These are phyloP conservation scores for Cardiocondyla obscurior DNA, from an alignment of 1,140 invertebrate species.

Conservation along the genomic window DNA sequence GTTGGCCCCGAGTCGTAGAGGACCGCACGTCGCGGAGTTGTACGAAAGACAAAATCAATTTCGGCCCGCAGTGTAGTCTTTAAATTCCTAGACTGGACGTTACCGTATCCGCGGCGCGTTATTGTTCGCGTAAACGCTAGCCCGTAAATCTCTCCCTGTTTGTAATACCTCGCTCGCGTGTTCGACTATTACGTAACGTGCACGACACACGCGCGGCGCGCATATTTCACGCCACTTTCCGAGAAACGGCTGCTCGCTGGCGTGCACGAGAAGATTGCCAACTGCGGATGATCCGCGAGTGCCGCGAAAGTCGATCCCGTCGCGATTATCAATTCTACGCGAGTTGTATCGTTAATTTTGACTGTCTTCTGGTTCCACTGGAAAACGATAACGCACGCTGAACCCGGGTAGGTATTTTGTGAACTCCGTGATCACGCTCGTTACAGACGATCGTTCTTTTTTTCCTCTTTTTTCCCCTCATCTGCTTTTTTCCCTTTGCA, in stretches of 20 bases:
- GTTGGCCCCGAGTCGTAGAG: no score
- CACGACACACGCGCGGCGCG: constrained; percentile 56
- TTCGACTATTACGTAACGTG: constrained; percentile 58
- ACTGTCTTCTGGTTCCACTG: not conserved
- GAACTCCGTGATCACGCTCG: constrained; percentile 60
- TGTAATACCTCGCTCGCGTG: constrained; percentile 64
- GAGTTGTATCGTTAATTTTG: not conserved
- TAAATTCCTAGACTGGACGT: not conserved
- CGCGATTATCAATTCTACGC: not conserved
- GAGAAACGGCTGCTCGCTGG: constrained; percentile 57
- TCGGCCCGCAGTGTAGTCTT: not conserved
- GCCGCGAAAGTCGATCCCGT: constrained; percentile 30
- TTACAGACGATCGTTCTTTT: constrained; percentile 30
- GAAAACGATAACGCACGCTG: constrained; percentile 17
- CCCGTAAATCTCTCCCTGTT: constrained; percentile 76
- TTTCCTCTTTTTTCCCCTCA: not conserved
- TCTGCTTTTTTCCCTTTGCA: constrained; percentile 21
- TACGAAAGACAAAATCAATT: not conserved
- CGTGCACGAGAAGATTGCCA: not conserved
- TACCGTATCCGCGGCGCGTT: constrained; percentile 62
- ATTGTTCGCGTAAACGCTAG: constrained; percentile 80
- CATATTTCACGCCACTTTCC: constrained; percentile 65
- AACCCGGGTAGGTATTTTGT: constrained; percentile 35
- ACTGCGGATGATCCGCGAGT: constrained; percentile 5
- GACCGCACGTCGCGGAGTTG: not conserved